phyloP scores from a whole-genome alignment of 2,888 invertebrate species.

The Zhengitettix transpicula region DNA sequence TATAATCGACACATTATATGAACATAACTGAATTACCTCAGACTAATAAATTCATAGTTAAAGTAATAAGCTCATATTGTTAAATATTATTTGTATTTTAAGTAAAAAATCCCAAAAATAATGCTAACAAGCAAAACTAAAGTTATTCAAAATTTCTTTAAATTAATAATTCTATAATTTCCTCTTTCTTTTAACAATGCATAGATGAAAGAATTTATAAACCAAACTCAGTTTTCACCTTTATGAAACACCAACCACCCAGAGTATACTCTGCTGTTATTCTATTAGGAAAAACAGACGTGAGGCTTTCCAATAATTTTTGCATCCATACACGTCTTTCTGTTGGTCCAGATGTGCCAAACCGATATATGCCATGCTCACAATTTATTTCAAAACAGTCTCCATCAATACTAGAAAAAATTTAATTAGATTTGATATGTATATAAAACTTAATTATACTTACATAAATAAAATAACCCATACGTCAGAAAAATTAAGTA shows the following conservation, averaged over 20 bases:
- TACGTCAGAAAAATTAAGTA: too few species aligned
- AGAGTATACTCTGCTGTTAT: conserved; percentile 54
- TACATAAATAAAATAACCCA: too few species aligned
- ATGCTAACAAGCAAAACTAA: background rate
- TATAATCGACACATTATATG: too few species aligned
- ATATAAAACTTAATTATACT: too few species aligned
- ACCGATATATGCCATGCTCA: conserved; percentile 19
- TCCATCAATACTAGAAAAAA: conserved; percentile 27
- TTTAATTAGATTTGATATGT: background rate
- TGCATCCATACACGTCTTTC: conserved; percentile 55
- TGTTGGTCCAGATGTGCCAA: conserved; percentile 17
- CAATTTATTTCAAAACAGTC: conserved; percentile 44
- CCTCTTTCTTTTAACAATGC: too few species aligned
- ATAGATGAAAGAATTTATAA: too few species aligned
- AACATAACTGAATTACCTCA: too few species aligned
- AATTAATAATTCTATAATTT: too few species aligned
- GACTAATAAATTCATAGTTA: too few species aligned
- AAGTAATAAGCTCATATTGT: too few species aligned
- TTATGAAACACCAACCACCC: conserved; percentile 66
- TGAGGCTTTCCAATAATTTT: conserved; percentile 56
- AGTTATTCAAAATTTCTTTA: background rate
- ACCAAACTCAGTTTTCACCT: conserved; percentile 29
- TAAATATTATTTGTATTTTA: too few species aligned
- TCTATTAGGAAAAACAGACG: conserved; percentile 46
- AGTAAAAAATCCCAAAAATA: too few species aligned